Base-by-base conservation (phyloP, 2,113 vertebrate genomes). In the Cottus gobio region DNA sequence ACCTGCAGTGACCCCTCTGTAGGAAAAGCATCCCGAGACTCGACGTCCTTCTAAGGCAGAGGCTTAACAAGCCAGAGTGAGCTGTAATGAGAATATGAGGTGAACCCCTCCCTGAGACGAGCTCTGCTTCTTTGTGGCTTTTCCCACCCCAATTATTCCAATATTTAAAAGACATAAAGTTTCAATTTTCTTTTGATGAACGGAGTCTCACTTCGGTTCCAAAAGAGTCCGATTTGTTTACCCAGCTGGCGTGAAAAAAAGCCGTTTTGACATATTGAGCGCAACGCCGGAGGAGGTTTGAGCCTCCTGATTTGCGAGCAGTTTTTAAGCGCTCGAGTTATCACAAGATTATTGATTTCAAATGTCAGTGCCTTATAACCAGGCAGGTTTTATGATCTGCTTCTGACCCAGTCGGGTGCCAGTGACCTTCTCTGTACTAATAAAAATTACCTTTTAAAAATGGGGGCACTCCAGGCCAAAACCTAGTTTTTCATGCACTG, bases 51-150 rank as follows among this genome's bases (percentile, higher is more conserved):
- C 24, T 30, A 22, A 26, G 60, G 42, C 31, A 34, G 2, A 22
- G 56, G 73, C 60, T 80, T 85, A 83, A 85, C 57, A 87, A 80
- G 74, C 13, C 2, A 69, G 42, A 60, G 22, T 44, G 28, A 63
- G 61, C 57, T 83, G 22, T 72, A 50, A 69, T 63, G 75, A 68
- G 52, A 77, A 57, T 63, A 70, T 20, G 28, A 61, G 74, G 58
- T 72, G 65, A 79, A 57, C 60, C 57, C 24, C 54, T 57, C 71
- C 57, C 37, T 1, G 58, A 79, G 44, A 72, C 16, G 75, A 18
- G 56, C 68, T 63, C 34, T 31, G n/a, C 72, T 62, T 83, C 74
- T 81, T 54, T 79, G 75, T 71, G 48, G 31, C 61, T 77, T 73
- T 37, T 75, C 64, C 64, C 66, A 46, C 42, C 65, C 36, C 73